Conservation (phyloP, 2,113 vertebrate genomes). For the Anoura caudifer region DNA sequence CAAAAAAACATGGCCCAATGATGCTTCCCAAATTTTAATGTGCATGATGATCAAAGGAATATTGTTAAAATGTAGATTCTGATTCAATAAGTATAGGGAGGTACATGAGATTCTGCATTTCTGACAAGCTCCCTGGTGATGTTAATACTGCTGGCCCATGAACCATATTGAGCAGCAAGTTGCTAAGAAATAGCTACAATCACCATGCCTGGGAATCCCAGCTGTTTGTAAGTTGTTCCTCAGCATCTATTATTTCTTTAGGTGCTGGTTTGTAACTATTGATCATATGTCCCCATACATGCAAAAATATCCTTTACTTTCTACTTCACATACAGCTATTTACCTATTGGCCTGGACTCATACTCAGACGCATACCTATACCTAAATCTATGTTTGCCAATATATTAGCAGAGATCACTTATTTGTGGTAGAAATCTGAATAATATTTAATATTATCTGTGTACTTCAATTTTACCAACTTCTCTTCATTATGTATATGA, state of each 20-base stretch:
- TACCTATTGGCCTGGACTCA: neutral
- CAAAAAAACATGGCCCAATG: too few relatives aligned
- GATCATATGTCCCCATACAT: neutral
- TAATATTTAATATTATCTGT: neutral
- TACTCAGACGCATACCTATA: neutral
- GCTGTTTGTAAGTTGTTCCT: neutral
- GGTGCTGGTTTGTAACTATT: neutral
- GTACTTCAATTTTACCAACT: neutral
- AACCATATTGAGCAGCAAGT: neutral
- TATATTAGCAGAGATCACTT: neutral
- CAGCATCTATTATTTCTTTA: neutral
- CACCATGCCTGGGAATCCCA: neutral
- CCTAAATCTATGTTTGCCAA: neutral
- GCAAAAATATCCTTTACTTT: neutral
- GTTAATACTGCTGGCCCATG: neutral
- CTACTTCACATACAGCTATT: neutral
- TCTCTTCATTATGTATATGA: neutral
- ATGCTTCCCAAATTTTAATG: neutral
- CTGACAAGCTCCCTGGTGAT: neutral
- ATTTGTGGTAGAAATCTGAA: neutral
- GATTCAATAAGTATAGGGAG: neutral
- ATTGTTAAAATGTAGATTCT: neutral
- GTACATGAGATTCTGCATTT: neutral
- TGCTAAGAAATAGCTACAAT: neutral
- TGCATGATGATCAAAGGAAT: neutral